Conservation (phyloP, 1,140 invertebrate genomes). For the Caenorhabditis tropicalis region DNA sequence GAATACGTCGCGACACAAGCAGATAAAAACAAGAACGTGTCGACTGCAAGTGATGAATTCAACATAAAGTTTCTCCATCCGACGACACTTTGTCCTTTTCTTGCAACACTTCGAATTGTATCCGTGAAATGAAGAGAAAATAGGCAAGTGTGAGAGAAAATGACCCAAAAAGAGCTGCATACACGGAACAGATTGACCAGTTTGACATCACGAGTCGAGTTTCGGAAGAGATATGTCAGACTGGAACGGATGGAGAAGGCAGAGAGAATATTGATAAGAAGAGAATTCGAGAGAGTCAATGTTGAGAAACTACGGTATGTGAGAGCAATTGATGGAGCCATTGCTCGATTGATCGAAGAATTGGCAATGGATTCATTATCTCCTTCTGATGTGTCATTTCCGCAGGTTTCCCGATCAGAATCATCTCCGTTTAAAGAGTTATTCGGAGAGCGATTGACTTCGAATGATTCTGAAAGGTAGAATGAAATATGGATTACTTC, state of each 20-base stretch:
- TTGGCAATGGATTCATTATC: conserved; percentile 26
- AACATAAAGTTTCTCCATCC: conserved; percentile 28
- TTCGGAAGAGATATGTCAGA: conserved; percentile 41
- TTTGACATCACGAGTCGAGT: conserved; percentile 13
- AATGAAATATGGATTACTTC: not conserved
- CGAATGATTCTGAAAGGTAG: not conserved
- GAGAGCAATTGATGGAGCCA: conserved; percentile 45
- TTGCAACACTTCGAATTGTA: conserved; percentile 29
- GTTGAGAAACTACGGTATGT: conserved; percentile 30
- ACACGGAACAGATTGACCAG: conserved; percentile 34
- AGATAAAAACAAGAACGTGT: conserved; percentile 31
- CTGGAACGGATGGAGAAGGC: conserved; percentile 34
- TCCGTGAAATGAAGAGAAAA: conserved; percentile 42
- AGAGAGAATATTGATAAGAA: conserved; percentile 21
- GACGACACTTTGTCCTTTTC: not conserved
- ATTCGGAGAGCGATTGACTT: not conserved
- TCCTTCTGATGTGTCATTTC: not conserved
- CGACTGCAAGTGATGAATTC: conserved; percentile 44
- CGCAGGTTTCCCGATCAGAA: not conserved
- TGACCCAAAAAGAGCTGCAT: conserved; percentile 41
- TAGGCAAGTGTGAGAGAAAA: conserved; percentile 34
- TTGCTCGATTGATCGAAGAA: not conserved
- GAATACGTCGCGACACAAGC: conserved; percentile 29
- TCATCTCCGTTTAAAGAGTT: not conserved
- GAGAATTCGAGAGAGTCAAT: not conserved